These are phyloP conservation scores for Carassius gibelio DNA, from an alignment of 2,113 vertebrate genomes.

Conservation along the genomic window DNA sequence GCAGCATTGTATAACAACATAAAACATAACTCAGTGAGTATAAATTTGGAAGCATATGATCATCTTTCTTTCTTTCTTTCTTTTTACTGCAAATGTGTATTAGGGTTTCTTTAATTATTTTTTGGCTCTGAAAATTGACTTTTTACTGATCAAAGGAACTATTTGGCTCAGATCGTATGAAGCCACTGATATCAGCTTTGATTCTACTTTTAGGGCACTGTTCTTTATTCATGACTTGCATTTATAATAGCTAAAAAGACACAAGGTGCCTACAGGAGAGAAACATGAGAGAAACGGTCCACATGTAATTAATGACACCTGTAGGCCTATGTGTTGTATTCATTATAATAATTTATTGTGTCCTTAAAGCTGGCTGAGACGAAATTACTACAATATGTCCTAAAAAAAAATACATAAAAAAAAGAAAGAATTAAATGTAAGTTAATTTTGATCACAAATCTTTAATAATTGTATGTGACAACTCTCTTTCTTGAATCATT, in stretches of 20 bases:
- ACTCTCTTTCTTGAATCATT: background rate
- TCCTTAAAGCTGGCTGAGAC: background rate
- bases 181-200: background rate
- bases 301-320: background rate
- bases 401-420: background rate
- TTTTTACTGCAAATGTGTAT: background rate
- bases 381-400: background rate
- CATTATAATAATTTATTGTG: background rate
- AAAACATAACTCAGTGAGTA: background rate
- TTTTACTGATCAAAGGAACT: constrained; percentile 1
- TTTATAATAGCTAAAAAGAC: background rate
- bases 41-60: background rate
- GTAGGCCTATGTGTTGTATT: background rate
- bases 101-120: background rate
- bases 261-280: too few species aligned
- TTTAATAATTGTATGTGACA: background rate
- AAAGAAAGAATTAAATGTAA: background rate
- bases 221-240: constrained; percentile 7
- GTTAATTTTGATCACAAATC: background rate
- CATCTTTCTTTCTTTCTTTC: constrained; percentile 3
- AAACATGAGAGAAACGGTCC: background rate
- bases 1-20: constrained; percentile 36
- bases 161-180: background rate
- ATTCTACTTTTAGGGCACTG: background rate
- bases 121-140: background rate